Conservation (phyloP, 1,140 invertebrate genomes). For the Rhynchophorus ferrugineus region DNA sequence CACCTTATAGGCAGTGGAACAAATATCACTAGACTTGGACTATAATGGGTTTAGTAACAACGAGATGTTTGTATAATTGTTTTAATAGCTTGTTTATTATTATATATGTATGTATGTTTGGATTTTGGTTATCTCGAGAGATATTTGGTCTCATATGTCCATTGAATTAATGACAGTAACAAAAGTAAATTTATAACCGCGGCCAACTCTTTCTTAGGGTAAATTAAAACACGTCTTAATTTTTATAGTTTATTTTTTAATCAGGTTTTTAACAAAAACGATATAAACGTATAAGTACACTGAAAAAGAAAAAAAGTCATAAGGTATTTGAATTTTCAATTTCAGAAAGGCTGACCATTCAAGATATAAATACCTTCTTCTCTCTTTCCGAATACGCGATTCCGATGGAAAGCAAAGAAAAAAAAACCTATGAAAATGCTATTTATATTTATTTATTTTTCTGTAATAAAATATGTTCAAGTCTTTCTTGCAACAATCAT, state of each 20-base stretch:
- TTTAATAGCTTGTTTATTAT: no score
- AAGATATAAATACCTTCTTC: neutral
- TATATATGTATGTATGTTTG: no score
- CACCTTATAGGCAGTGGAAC: no score
- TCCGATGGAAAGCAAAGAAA: neutral
- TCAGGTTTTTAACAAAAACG: neutral
- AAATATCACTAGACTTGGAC: no score
- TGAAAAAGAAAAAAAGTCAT: neutral
- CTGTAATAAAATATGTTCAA: neutral
- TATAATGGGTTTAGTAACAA: no score
- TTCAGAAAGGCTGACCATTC: neutral
- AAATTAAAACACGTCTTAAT: no score
- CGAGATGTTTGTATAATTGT: no score
- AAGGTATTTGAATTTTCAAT: neutral
- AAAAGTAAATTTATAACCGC: no score
- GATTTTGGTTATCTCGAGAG: no score
- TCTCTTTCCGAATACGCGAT: neutral
- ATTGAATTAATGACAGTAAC: no score
- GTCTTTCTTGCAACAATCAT: neutral
- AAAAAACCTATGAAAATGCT: neutral
- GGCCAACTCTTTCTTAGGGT: no score
- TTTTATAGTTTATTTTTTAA: neutral
- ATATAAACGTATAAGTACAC: neutral
- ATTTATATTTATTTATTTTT: neutral
- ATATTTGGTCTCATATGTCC: no score